Evolutionary conservation across 2,797 vertebrate genomes (phyloP), one percentile per base, ranked within the genome.

Genomic region (Gymnothorax reevesii): DNA sequence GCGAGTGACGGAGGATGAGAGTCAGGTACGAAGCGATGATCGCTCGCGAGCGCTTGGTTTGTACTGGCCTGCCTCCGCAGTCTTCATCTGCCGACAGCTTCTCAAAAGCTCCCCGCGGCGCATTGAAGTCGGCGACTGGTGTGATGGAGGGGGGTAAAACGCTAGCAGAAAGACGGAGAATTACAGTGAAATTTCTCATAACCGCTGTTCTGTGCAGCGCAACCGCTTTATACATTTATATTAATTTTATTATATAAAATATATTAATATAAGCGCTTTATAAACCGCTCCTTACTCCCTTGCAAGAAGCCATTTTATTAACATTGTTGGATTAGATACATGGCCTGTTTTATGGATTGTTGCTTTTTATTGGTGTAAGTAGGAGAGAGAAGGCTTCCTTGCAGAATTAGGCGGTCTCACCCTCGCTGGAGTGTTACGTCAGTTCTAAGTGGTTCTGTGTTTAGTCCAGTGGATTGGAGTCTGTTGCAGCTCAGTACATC

Each of bases 401-500:
- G 93, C 92, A 93, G 93, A 93, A 94, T 95, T 94, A 93, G 93
- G 92, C 91, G 93, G 94, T 95, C 93, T 94, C 90, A 91, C 92
- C 92, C 91, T 93, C 92, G 92, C 94, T 94, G 93, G 91, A 87
- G 86, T 92, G 90, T 91, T 91, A 90, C 90, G 89, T 88, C 92
- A 88, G 75, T 64, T 25, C 13, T 66, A 62, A 27, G 52, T 89
- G 80, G 83, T 84, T 86, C 42, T 75, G 88, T 85, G 80, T 85
- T 91, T 85, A 84, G 89, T 42, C 33, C 33, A 42, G 33, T 2
- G 2, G 33, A 42, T 42, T 42, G 33, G 33, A 42, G 33, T 42
- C 33, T 42, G 33, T 54, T 8, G 22, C 20, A 12, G 13, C 17
- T 49, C 42, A 17, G 13, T 2, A 4, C 9, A 9, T 33, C 17